Evolutionary conservation across 1,140 invertebrate genomes (phyloP).

Genomic region (Drosophila tropicalis): DNA sequence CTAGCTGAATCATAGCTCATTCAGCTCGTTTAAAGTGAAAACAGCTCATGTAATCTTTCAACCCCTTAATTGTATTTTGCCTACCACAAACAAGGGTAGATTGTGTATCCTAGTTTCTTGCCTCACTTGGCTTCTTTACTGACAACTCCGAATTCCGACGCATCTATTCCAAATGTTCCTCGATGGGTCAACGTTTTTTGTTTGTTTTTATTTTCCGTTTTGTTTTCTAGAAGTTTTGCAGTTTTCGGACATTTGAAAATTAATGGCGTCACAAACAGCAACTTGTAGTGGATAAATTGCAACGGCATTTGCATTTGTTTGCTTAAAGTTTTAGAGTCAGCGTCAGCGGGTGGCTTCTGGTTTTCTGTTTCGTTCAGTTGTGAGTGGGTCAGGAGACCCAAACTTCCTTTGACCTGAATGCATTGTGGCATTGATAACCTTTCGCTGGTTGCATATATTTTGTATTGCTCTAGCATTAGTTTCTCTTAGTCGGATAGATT

Average conservation of each 20-base stretch:
- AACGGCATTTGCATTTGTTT: slow-evolving; percentile 29
- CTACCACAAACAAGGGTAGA: too few species aligned
- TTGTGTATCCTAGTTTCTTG: too few species aligned
- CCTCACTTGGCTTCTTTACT: neutral
- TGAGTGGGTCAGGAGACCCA: neutral
- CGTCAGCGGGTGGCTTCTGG: neutral
- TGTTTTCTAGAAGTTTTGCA: slow-evolving; percentile 12
- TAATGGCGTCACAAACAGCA: slow-evolving; percentile 49
- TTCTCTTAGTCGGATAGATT: neutral
- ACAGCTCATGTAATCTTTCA: too few species aligned
- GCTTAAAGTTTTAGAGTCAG: neutral
- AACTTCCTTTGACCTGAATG: slow-evolving; percentile 9
- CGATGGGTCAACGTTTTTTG: neutral
- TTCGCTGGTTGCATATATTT: neutral
- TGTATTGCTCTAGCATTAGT: neutral
- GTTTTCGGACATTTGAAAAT: slow-evolving; percentile 33
- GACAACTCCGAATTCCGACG: neutral
- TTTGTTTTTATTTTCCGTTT: slow-evolving; percentile 22
- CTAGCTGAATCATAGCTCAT: too few species aligned
- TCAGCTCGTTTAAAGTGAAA: too few species aligned
- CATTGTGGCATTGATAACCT: slow-evolving; percentile 8
- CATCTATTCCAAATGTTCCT: neutral
- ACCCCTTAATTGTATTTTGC: too few species aligned
- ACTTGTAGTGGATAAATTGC: slow-evolving; percentile 40
- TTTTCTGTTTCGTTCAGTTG: neutral